These are phyloP conservation scores for Tyria jacobaeae DNA, from an alignment of 2,888 invertebrate genomes.

Conservation along the genomic window DNA sequence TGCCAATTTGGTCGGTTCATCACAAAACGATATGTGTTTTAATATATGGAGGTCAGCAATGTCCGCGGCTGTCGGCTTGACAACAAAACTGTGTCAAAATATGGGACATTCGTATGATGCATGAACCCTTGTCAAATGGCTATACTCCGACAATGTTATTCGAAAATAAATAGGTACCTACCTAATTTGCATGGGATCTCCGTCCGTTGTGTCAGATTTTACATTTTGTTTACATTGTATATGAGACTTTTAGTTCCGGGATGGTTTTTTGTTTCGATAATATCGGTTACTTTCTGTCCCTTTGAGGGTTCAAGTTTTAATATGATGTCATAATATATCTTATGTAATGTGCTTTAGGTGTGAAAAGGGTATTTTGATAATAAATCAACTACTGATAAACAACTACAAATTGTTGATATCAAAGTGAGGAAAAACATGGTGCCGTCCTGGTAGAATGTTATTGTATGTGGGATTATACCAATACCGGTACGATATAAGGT, in stretches of 20 bases:
- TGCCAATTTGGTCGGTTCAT: slow-evolving; percentile 55
- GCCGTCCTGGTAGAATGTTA: not conserved
- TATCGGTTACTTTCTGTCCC: slow-evolving; percentile 40
- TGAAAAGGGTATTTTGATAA: slow-evolving; percentile 6
- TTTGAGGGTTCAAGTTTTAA: slow-evolving; percentile 34
- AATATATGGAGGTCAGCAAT: slow-evolving; percentile 68
- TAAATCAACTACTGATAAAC: slow-evolving; percentile 8
- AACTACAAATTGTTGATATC: not conserved
- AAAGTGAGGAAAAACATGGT: not conserved
- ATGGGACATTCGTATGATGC: slow-evolving; percentile 68
- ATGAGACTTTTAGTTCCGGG: slow-evolving; percentile 31
- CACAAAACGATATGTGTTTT: slow-evolving; percentile 56
- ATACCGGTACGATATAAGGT: no score
- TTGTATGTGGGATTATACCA: no score
- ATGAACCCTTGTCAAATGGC: slow-evolving; percentile 71
- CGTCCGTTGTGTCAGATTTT: slow-evolving; percentile 37
- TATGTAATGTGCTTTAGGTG: slow-evolving; percentile 9
- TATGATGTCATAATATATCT: slow-evolving; percentile 34
- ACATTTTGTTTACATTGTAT: slow-evolving; percentile 37
- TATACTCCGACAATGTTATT: slow-evolving; percentile 53
- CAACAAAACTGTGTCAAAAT: slow-evolving; percentile 67
- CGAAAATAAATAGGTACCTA: slow-evolving; percentile 62
- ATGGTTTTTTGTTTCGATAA: slow-evolving; percentile 31
- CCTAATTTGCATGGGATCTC: slow-evolving; percentile 62
- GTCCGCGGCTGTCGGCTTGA: slow-evolving; percentile 57